phyloP scores from a whole-genome alignment of 2,888 invertebrate genomes.

The Pandemis corylana region DNA sequence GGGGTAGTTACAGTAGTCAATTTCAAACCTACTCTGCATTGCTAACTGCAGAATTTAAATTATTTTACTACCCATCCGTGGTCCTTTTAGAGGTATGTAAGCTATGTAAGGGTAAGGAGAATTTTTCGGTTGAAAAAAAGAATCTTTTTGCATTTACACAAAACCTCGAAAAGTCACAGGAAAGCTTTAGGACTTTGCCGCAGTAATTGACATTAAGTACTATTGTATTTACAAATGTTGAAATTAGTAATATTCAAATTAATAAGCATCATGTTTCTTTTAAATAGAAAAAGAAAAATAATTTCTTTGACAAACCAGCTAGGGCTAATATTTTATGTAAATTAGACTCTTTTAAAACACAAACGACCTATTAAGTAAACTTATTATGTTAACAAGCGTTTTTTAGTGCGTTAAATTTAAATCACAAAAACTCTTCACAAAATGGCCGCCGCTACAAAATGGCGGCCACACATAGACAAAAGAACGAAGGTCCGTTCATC shows the following conservation, averaged over 20 bases:
- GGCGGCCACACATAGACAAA: slow-evolving; percentile 70
- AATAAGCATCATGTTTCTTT: too few species aligned
- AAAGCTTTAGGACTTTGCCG: too few species aligned
- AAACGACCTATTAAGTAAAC: background rate
- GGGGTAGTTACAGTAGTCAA: slow-evolving; percentile 53
- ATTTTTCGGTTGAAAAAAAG: background rate
- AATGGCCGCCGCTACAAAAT: slow-evolving; percentile 66
- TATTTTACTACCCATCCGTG: background rate
- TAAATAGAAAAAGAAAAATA: too few species aligned
- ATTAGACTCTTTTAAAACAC: background rate
- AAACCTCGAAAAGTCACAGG: too few species aligned
- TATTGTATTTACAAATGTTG: too few species aligned
- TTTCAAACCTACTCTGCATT: slow-evolving; percentile 51
- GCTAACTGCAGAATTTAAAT: slow-evolving; percentile 22
- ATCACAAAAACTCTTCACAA: slow-evolving; percentile 51
- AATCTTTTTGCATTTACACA: too few species aligned
- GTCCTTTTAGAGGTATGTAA: background rate
- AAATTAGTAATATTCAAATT: too few species aligned
- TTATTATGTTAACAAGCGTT: slow-evolving; percentile 22
- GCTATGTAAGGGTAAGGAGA: background rate
- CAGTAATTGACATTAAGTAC: too few species aligned
- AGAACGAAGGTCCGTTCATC: slow-evolving; percentile 71
- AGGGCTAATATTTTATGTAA: background rate
- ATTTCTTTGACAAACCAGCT: too few species aligned
- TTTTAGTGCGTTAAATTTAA: slow-evolving; percentile 31